Evolutionary conservation across 1,140 invertebrate species (phyloP).

Genomic region (Drosophila bocqueti): DNA sequence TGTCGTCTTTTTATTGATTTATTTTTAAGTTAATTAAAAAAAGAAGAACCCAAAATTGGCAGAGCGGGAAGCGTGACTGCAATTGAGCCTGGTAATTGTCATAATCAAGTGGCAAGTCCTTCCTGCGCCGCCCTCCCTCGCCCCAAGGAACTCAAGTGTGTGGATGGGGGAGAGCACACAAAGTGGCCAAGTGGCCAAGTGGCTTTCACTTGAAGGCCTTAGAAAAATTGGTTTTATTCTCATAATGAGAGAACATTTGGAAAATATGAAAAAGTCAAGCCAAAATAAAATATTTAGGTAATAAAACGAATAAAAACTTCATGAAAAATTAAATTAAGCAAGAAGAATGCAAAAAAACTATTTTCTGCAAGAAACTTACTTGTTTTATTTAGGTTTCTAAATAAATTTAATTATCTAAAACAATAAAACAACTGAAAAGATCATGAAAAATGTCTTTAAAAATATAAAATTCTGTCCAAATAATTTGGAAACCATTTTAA

Average conservation of each 20-base stretch:
- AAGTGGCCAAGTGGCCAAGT: constrained; percentile 18
- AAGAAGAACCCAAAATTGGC: constrained; percentile 1
- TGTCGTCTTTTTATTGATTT: constrained; percentile 64
- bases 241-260: background rate
- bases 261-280: too few species aligned
- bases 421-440: too few species aligned
- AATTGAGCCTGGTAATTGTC: constrained; percentile 60
- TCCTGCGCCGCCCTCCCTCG: background rate
- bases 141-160: background rate
- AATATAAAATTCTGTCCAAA: background rate
- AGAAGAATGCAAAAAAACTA: background rate
- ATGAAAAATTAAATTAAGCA: background rate
- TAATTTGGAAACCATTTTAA: background rate
- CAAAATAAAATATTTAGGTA: background rate
- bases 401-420: too few species aligned
- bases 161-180: constrained; percentile 3
- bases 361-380: background rate
- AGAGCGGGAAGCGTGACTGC: constrained; percentile 24
- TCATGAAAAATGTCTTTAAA: background rate
- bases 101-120: constrained; percentile 42
- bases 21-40: constrained; percentile 76
- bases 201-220: constrained; percentile 1
- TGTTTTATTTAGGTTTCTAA: background rate
- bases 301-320: background rate
- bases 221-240: too few species aligned